Conservation (phyloP, 2,797 vertebrate species). For the Enteromius fasciolatus region DNA sequence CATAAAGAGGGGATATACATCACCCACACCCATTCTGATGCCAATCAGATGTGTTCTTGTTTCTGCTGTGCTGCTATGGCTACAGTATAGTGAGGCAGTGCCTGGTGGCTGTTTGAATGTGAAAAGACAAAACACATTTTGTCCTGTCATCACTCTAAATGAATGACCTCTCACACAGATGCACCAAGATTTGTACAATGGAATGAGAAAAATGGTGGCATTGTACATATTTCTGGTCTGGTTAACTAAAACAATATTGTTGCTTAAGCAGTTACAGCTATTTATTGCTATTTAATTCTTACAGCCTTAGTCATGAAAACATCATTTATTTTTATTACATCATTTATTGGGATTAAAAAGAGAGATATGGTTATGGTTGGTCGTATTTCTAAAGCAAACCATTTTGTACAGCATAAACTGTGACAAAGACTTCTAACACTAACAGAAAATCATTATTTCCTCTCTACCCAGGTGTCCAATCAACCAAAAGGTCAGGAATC, state of each 20-base stretch:
- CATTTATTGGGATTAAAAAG: conserved; percentile 11
- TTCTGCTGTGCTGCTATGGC: conserved; percentile 64
- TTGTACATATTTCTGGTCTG: conserved; percentile 26
- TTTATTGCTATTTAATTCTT: not conserved
- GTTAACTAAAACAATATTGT: conserved; percentile 6
- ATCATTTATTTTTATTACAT: not conserved
- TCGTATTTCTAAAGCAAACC: not conserved
- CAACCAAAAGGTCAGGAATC: conserved; percentile 90
- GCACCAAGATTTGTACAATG: conserved; percentile 30
- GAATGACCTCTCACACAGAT: conserved; percentile 56
- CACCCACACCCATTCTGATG: conserved; percentile 61
- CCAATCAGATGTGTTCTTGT: conserved; percentile 69
- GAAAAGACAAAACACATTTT: conserved; percentile 65
- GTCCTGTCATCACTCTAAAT: conserved; percentile 64
- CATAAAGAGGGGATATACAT: conserved; percentile 1
- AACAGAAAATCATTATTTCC: conserved; percentile 8
- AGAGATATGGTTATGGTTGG: not conserved
- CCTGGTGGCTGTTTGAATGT: conserved; percentile 67
- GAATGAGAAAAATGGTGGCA: conserved; percentile 35
- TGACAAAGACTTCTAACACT: not conserved
- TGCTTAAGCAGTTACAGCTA: not conserved
- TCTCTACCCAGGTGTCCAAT: conserved; percentile 76
- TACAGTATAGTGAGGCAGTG: conserved; percentile 61
- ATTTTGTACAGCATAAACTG: not conserved
- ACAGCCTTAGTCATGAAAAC: not conserved